Conservation (phyloP, 1,140 invertebrate genomes). For the Diachasma alloeum region DNA sequence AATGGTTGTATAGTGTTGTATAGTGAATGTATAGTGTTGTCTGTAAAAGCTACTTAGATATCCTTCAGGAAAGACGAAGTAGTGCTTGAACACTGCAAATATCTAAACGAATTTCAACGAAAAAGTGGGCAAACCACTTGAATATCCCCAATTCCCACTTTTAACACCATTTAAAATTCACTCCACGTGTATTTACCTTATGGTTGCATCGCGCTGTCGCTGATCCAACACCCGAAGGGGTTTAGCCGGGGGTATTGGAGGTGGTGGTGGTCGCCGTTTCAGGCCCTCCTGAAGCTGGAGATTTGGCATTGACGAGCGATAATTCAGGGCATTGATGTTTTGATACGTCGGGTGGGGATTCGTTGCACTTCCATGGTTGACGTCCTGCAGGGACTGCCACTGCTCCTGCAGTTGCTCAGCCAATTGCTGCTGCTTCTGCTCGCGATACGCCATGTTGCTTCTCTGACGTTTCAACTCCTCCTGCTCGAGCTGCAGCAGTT, state of each 20-base stretch:
- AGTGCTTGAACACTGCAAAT: too few relatives aligned
- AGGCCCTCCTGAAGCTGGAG: slow-evolving; percentile 64
- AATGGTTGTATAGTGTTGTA: too few relatives aligned
- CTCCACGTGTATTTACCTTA: slow-evolving; percentile 49
- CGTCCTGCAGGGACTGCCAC: slow-evolving; percentile 61
- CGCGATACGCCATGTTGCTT: slow-evolving; percentile 73
- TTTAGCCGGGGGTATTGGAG: slow-evolving; percentile 65
- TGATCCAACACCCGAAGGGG: slow-evolving; percentile 61
- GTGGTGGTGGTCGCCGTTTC: slow-evolving; percentile 59
- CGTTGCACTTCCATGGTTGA: slow-evolving; percentile 41
- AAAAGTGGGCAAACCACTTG: too few relatives aligned
- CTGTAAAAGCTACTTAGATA: too few relatives aligned
- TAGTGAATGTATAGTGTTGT: too few relatives aligned
- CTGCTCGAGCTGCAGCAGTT: slow-evolving; percentile 78
- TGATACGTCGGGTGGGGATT: slow-evolving; percentile 33
- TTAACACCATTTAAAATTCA: too few relatives aligned
- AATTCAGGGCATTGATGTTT: slow-evolving; percentile 59
- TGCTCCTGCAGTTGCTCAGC: slow-evolving; percentile 59
- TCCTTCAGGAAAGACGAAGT: too few relatives aligned
- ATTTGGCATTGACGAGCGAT: slow-evolving; percentile 77
- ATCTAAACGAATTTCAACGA: too few relatives aligned
- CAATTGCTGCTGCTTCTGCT: slow-evolving; percentile 62
- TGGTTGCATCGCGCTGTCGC: slow-evolving; percentile 61
- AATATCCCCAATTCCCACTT: too few relatives aligned
- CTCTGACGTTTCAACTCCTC: slow-evolving; percentile 79